Percentiles rank a stretch among this genome's conserved stretches.
These are phyloP conservation scores for Gambusia yucatana DNA, from an alignment of 2,797 vertebrate genomes.

Conservation along the genomic window DNA sequence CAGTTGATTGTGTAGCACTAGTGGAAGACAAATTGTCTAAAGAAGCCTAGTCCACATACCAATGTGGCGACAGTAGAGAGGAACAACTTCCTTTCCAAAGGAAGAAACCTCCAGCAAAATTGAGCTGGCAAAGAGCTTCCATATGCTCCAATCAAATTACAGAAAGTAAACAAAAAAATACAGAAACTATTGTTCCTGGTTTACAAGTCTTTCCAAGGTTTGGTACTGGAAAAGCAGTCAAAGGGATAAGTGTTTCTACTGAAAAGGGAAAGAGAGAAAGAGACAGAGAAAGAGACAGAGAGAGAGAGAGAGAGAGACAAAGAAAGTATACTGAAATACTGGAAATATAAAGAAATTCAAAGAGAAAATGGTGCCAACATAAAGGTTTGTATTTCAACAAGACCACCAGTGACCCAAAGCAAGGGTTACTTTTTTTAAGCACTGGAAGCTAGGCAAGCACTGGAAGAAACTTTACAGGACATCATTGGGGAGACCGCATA, in stretches of 20 bases:
- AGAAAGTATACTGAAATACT: not conserved
- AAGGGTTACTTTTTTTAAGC: not conserved
- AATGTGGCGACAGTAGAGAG: not conserved
- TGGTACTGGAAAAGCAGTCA: not conserved
- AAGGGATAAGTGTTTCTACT: not conserved
- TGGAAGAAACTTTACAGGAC: not conserved
- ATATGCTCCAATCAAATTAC: not conserved
- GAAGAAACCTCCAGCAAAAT: not conserved
- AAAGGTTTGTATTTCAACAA: constrained; percentile 5
- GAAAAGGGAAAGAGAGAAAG: no score
- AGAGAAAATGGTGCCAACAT: not conserved
- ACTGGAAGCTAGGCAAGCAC: not conserved
- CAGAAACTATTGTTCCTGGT: not conserved
- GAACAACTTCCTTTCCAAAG: not conserved
- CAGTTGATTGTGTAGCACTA: not conserved
- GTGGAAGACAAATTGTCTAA: not conserved
- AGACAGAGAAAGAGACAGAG: no score
- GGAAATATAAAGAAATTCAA: not conserved
- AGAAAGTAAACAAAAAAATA: not conserved
- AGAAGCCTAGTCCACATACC: not conserved
- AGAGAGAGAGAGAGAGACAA: no score
- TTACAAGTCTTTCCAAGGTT: not conserved
- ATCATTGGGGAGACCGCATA: constrained; percentile 1
- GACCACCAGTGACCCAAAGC: not conserved
- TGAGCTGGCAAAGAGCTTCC: not conserved